Evolutionary conservation across 2,888 invertebrate species (phyloP), one percentile per base, ranked within the genome.

Genomic region (Enoplolaimus lenunculus): DNA sequence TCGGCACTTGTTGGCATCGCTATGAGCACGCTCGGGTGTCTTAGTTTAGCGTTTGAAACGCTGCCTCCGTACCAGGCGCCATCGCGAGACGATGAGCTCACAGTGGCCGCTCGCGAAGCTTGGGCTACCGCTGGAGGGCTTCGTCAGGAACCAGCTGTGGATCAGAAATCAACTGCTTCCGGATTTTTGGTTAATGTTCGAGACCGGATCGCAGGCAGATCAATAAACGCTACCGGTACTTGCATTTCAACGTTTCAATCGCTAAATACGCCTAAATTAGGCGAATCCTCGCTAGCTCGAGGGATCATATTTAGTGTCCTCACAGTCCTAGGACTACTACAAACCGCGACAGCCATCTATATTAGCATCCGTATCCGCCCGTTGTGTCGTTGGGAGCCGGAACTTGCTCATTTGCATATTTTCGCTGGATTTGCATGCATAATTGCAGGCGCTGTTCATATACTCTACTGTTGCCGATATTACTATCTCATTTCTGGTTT

Each of bases 371-470:
- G n/a, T 16, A 13, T 29, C 64, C 64, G 64, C 7, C 13, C 28
- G 16, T 33, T 62, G 7, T 62, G 28, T 62, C 64, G 7, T 7
- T 62, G 64, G 64, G 64, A 62, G 31, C 64, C 64, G 64, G 64
- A 62, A 26, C 64, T 62, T 30, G 64, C 64, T 62, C 64, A 62
- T 62, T 62, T 62, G 64, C 64, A 62, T 62, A 62, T 62, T 62
- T 13, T 62, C 64, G 13, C 30, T 33, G 64, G 64, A 30, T 62
- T 62, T 33, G n/a, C 26, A 30, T 29, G 30, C 64, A 62, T 62
- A 62, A 62, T 62, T 13, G 64, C 64, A 16, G 64, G 64, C n/a
- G 28, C 30, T 62, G 64, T 62, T 7, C 64, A 62, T 62, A 62
- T 62, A 30, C 31, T 62, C 64, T 62, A 62, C 64, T 62, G 64